Base-by-base conservation (phyloP, 2,113 vertebrate genomes). In the Myrmecobius fasciatus region DNA sequence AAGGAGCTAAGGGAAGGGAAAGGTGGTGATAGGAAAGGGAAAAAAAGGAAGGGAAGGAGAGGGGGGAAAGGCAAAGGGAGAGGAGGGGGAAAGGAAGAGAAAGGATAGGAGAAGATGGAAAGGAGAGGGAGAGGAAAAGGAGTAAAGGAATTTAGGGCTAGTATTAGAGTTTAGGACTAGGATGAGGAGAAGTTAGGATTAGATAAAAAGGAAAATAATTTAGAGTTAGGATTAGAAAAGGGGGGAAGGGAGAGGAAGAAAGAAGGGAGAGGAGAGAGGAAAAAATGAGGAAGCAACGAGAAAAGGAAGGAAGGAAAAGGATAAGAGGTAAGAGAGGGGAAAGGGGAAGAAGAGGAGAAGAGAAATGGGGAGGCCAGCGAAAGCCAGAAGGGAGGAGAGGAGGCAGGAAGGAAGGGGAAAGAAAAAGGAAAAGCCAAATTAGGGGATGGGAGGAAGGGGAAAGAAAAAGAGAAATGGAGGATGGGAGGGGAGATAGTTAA, bases 301-400 rank as follows among this genome's bases (percentile, higher is more conserved):
- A 0, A 4, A 26, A n/a, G 14, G 9, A 36, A 12, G 11, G 7
- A 17, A n/a, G 4, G 6, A 28, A 31, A 31, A 3, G 26, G 2
- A 67, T 2, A 6, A 3, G 14, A 75, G 6, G 36, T 2, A n/a
- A 17, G 31, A 5, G 25, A 36, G 31, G 4, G 6, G 1, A 11
- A 31, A 28, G 12, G 12, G 12, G 12, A 31, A 17, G 31, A 36
- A 7, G 11, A 12, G 2, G 31, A 67, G 31, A 12, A 25, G 31
- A 31, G n/a, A 25, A 5, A 4, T 26, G 4, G 31, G 31, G 31
- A n/a, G 31, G 53, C 52, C 25, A 60, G 31, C 0, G 3, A 28
- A 3, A 31, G 31, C 49, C 49, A 17, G 5, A 25, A 67, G 60
- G 24, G 10, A 60, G 2, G 3, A 1, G 22, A 24, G 2, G 22